A percentile compares a stretch with the other conserved stretches of the same genome.
phyloP scores from a whole-genome alignment of 2,113 vertebrate genomes.

The Phoxinus phoxinus region DNA sequence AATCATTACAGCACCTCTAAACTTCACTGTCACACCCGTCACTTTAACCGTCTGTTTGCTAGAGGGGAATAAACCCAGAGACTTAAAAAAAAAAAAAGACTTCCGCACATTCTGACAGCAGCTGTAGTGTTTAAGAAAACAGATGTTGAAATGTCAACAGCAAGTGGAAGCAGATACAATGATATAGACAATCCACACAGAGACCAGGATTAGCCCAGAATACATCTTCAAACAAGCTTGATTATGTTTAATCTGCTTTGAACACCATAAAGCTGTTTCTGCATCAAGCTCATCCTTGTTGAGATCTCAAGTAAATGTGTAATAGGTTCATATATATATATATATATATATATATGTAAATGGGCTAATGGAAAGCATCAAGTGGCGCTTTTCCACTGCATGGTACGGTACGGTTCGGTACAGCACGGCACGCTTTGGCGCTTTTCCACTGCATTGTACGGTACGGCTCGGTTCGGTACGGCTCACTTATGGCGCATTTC shows the following conservation, averaged over 20 bases:
- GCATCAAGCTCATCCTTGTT: not conserved
- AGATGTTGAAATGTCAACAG: constrained; percentile 53
- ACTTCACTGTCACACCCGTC: constrained; percentile 41
- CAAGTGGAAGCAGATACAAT: constrained; percentile 7
- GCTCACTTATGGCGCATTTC: too few relatives aligned
- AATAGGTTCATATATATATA: not conserved
- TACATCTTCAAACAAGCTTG: constrained; percentile 16
- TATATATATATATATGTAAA: not conserved
- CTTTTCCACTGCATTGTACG: too few relatives aligned
- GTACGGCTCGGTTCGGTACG: too few relatives aligned
- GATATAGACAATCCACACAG: constrained; percentile 31
- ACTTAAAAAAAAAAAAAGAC: constrained; percentile 33
- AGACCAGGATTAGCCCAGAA: constrained; percentile 4
- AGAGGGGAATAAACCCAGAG: not conserved
- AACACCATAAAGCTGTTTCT: constrained; percentile 15
- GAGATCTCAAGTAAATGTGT: not conserved
- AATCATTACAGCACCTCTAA: constrained; percentile 45
- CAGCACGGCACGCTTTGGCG: too few relatives aligned
- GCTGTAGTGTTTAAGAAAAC: constrained; percentile 52
- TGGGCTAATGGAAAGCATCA: not conserved
- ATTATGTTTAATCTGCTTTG: constrained; percentile 5
- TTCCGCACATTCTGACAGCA: constrained; percentile 50
- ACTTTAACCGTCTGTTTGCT: constrained; percentile 29
- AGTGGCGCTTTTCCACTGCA: too few relatives aligned
- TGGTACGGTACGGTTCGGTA: too few relatives aligned